phyloP scores from a whole-genome alignment of 1,140 invertebrate genomes.

The Drosophila busckii region DNA sequence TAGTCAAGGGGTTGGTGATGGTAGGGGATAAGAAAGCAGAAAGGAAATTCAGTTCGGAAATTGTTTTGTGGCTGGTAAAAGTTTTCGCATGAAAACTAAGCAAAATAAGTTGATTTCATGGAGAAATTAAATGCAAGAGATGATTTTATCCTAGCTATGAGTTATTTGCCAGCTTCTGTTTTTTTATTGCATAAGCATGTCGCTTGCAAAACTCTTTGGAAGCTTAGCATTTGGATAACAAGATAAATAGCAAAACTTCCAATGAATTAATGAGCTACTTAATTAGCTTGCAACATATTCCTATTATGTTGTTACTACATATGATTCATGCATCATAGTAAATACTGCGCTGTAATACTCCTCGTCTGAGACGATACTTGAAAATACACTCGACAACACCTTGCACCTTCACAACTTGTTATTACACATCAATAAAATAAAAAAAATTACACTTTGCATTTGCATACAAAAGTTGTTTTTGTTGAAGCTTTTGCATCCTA shows the following conservation, averaged over 20 bases:
- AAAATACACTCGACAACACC: conserved; percentile 19
- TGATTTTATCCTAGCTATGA: conserved; percentile 42
- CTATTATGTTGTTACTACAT: too few relatives aligned
- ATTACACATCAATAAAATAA: conserved; percentile 18
- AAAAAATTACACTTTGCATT: conserved; percentile 1
- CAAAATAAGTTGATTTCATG: conserved; percentile 58
- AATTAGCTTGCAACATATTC: too few relatives aligned
- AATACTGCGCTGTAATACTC: too few relatives aligned
- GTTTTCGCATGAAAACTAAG: conserved; percentile 60
- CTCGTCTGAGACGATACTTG: too few relatives aligned
- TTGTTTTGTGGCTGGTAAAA: conserved; percentile 70
- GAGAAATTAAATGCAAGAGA: conserved; percentile 70
- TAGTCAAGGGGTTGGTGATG: conserved; percentile 12
- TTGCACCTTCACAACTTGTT: not conserved
- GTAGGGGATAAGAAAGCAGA: not conserved
- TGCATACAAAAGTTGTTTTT: conserved; percentile 29
- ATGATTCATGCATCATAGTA: too few relatives aligned
- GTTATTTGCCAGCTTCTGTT: conserved; percentile 39
- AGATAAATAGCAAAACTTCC: too few relatives aligned
- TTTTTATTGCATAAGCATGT: conserved; percentile 57
- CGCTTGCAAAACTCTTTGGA: conserved; percentile 8
- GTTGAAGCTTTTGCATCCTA: conserved; percentile 20
- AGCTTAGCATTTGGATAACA: too few relatives aligned
- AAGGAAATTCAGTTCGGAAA: conserved; percentile 46
- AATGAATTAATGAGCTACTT: too few relatives aligned